phyloP scores from a whole-genome alignment of 2,797 vertebrate species.

The Eulemur coronatus region DNA sequence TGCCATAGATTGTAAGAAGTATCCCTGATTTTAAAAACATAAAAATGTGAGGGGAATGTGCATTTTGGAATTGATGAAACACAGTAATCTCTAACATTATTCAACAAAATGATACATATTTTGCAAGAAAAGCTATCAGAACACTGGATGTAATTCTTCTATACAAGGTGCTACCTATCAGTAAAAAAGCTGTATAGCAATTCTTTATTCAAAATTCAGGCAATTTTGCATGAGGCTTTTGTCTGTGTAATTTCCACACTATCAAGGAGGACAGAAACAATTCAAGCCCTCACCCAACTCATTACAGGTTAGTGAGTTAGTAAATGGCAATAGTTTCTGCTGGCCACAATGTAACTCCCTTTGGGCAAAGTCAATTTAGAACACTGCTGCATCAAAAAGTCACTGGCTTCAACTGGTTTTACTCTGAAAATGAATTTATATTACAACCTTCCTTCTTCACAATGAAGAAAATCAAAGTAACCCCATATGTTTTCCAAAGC shows the following conservation, averaged over 20 bases:
- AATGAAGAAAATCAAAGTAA: conserved; percentile 52
- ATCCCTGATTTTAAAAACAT: conserved; percentile 12
- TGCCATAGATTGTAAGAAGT: not conserved
- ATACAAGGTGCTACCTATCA: not conserved
- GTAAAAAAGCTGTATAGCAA: not conserved
- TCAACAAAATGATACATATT: not conserved
- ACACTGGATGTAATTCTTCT: not conserved
- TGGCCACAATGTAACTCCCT: not conserved
- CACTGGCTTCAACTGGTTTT: conserved; percentile 14
- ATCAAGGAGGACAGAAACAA: conserved; percentile 23
- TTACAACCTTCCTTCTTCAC: not conserved
- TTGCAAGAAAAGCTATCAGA: conserved; percentile 41
- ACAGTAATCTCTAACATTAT: conserved; percentile 46
- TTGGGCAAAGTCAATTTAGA: not conserved
- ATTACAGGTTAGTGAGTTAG: not conserved
- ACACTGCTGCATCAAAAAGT: not conserved
- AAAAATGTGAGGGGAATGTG: not conserved
- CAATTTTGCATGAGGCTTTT: not conserved
- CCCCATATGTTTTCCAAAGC: not conserved
- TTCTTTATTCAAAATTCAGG: conserved; percentile 28
- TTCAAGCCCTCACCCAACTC: not conserved
- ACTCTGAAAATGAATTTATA: not conserved
- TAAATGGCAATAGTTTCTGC: not conserved
- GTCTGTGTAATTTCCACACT: not conserved
- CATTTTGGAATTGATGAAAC: conserved; percentile 10